These are phyloP conservation scores for Esox lucius DNA, from an alignment of 2,797 vertebrate species.

Conservation along the genomic window DNA sequence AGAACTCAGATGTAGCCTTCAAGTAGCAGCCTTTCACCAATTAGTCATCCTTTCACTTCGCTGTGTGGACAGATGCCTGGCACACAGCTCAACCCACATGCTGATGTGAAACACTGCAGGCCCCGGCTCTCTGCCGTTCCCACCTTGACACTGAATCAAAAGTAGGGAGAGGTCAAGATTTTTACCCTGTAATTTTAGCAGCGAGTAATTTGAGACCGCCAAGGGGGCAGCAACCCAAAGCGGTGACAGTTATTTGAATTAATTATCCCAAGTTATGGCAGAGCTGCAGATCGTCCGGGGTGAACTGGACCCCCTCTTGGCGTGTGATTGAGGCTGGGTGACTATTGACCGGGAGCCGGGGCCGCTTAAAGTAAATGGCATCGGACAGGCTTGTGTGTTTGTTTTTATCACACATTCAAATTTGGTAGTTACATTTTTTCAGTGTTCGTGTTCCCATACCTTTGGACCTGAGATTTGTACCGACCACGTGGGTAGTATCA, in stretches of 20 bases:
- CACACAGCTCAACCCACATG: not conserved
- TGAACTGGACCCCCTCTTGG: not conserved
- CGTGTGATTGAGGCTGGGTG: not conserved
- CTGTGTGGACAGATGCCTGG: not conserved
- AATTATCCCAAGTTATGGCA: not conserved
- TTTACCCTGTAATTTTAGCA: not conserved
- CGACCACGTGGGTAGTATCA: not conserved
- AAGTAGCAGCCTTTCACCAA: not conserved
- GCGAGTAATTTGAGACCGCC: not conserved
- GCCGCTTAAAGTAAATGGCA: not conserved
- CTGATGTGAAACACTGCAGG: not conserved
- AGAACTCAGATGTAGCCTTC: not conserved
- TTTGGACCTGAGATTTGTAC: not conserved
- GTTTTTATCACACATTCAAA: not conserved
- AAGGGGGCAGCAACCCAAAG: not conserved
- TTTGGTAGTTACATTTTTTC: not conserved
- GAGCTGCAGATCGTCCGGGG: not conserved
- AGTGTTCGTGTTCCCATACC: not conserved
- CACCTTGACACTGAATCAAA: not conserved
- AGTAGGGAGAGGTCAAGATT: not conserved
- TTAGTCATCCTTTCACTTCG: not conserved
- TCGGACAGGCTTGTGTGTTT: not conserved
- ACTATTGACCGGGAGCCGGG: not conserved
- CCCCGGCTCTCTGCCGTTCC: not conserved
- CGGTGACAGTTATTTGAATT: not conserved